These are phyloP conservation scores for Bryconaethiops microstoma DNA, from an alignment of 2,797 vertebrate genomes.

Conservation along the genomic window DNA sequence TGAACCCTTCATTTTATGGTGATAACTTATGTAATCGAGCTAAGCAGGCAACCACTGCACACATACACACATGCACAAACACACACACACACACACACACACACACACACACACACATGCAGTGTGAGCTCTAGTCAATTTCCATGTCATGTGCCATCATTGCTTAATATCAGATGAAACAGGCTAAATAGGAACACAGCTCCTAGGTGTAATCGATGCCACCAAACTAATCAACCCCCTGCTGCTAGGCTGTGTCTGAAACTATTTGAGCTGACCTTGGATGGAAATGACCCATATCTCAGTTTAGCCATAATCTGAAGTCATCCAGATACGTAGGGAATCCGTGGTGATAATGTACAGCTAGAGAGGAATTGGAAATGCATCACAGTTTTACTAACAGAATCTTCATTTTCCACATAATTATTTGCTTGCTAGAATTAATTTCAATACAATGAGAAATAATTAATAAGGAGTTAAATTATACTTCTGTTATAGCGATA, in stretches of 20 bases:
- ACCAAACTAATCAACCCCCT: constrained; percentile 48
- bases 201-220: constrained; percentile 53
- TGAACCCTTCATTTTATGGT: not conserved
- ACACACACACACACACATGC: too few relatives aligned
- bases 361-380: not conserved
- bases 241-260: constrained; percentile 38
- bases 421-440: too few relatives aligned
- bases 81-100: too few relatives aligned
- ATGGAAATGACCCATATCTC: constrained; percentile 31
- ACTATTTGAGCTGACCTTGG: constrained; percentile 45
- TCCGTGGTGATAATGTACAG: not conserved
- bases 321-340: not conserved
- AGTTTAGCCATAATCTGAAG: constrained; percentile 4
- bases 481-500: too few relatives aligned
- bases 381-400: not conserved
- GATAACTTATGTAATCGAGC: constrained; percentile 28
- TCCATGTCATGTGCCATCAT: constrained; percentile 32
- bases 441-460: too few relatives aligned
- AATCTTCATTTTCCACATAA: too few relatives aligned
- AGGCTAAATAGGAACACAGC: constrained; percentile 41
- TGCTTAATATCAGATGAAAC: constrained; percentile 48
- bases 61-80: too few relatives aligned
- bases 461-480: too few relatives aligned
- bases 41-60: constrained; percentile 8
- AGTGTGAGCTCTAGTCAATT: constrained; percentile 28